Evolutionary conservation across 1,140 invertebrate genomes (phyloP).

Genomic region (Coenobita brevimanus): DNA sequence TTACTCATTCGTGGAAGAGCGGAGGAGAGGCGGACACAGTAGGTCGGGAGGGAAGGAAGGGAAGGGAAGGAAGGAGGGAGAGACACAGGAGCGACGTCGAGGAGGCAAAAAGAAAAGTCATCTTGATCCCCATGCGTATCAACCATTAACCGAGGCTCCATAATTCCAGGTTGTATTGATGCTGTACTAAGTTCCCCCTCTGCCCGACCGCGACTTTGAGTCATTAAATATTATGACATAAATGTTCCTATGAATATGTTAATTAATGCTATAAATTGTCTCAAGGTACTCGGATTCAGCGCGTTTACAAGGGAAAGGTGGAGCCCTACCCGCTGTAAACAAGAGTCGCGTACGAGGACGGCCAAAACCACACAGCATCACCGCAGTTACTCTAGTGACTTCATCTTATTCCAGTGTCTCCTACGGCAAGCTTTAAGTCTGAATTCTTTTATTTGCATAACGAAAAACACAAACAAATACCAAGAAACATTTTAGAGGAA

Average conservation of each 20-base stretch:
- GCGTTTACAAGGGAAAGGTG: conserved; percentile 61
- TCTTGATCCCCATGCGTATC: too few relatives aligned
- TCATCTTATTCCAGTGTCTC: background rate
- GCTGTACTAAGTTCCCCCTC: conserved; percentile 24
- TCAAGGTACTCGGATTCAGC: conserved; percentile 54
- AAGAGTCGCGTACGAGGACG: conserved; percentile 34
- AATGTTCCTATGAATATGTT: conserved; percentile 63
- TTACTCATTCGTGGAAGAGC: background rate
- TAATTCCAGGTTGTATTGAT: conserved; percentile 39
- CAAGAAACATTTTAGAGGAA: too few relatives aligned
- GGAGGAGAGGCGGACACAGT: background rate
- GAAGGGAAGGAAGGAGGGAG: background rate
- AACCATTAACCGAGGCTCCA: background rate
- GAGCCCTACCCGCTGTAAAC: conserved; percentile 58
- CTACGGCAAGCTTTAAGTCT: background rate
- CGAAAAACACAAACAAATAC: too few relatives aligned
- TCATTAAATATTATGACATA: conserved; percentile 65
- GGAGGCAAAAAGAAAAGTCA: too few relatives aligned
- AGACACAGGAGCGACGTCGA: background rate
- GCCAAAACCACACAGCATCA: background rate
- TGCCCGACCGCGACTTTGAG: conserved; percentile 45
- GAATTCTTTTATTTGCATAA: too few relatives aligned
- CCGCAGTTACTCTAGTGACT: background rate
- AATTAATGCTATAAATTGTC: conserved; percentile 66
- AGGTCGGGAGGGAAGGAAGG: background rate